A percentile compares a stretch with the other conserved stretches of the same genome.
phyloP scores from a whole-genome alignment of 2,113 vertebrate genomes.

The Irena cyanogastra region DNA sequence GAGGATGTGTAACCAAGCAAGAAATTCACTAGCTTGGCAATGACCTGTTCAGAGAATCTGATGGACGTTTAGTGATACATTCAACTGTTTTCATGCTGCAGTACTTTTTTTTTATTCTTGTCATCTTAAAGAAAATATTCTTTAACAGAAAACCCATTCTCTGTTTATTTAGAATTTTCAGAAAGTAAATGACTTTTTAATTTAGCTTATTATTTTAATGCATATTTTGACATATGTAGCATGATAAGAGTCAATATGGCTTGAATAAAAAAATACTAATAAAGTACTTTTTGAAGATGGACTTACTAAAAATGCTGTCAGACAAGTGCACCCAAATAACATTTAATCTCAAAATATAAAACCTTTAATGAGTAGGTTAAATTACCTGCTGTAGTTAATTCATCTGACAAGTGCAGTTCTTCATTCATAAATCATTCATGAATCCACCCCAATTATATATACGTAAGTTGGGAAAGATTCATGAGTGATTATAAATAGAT shows the following conservation, averaged over 20 bases:
- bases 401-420: neutral
- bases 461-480: neutral
- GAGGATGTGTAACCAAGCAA: constrained; percentile 47
- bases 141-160: neutral
- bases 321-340: neutral
- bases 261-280: neutral
- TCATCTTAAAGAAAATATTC: neutral
- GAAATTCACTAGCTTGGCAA: constrained; percentile 23
- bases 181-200: neutral
- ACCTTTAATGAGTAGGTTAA: neutral
- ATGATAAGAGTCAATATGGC: neutral
- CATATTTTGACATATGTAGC: neutral
- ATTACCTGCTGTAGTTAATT: neutral
- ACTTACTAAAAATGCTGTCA: constrained; percentile 12
- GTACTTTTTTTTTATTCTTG: neutral
- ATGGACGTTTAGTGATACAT: neutral
- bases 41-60: neutral
- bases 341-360: constrained; percentile 21
- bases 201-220: neutral
- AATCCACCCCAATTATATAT: neutral
- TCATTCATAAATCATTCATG: constrained; percentile 24
- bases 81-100: neutral
- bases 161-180: neutral
- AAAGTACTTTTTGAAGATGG: neutral
- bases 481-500: constrained; percentile 23